phyloP scores from a whole-genome alignment of 1,140 invertebrate species.

The Orchestia grillus region DNA sequence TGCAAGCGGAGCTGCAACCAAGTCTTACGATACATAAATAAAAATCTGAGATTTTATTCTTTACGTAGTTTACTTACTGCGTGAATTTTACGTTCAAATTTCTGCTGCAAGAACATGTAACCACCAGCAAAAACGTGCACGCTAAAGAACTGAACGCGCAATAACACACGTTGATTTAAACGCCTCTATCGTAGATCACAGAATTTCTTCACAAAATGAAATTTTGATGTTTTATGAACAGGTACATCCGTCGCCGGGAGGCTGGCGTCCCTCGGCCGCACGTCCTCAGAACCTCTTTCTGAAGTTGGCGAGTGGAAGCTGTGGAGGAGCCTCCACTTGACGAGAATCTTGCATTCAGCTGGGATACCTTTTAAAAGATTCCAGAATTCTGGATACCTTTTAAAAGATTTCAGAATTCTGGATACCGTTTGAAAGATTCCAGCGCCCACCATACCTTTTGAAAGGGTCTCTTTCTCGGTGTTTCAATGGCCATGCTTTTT shows the following conservation, averaged over 20 bases:
- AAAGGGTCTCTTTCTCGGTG: conserved; percentile 3
- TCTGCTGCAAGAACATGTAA: too few relatives aligned
- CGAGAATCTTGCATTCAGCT: conserved; percentile 14
- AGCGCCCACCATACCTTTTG: not conserved
- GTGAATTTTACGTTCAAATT: too few relatives aligned
- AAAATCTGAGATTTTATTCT: too few relatives aligned
- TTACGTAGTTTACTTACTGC: too few relatives aligned
- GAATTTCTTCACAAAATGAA: not conserved
- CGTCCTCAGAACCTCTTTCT: conserved; percentile 15
- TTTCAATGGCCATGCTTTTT: conserved; percentile 41
- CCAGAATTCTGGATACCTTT: not conserved
- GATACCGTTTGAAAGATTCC: not conserved
- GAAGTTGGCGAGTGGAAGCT: conserved; percentile 20
- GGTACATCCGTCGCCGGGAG: not conserved
- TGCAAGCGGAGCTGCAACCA: too few relatives aligned
- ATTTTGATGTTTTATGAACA: not conserved
- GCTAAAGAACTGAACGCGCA: too few relatives aligned
- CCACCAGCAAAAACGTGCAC: too few relatives aligned
- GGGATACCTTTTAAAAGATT: not conserved
- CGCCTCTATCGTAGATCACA: too few relatives aligned
- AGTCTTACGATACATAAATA: too few relatives aligned
- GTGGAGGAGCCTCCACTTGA: conserved; percentile 19
- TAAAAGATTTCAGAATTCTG: too few relatives aligned
- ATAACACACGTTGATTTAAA: too few relatives aligned
- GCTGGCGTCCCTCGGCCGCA: not conserved